Evolutionary conservation across 2,113 vertebrate genomes (phyloP).

Genomic region (Polypterus bichir): DNA sequence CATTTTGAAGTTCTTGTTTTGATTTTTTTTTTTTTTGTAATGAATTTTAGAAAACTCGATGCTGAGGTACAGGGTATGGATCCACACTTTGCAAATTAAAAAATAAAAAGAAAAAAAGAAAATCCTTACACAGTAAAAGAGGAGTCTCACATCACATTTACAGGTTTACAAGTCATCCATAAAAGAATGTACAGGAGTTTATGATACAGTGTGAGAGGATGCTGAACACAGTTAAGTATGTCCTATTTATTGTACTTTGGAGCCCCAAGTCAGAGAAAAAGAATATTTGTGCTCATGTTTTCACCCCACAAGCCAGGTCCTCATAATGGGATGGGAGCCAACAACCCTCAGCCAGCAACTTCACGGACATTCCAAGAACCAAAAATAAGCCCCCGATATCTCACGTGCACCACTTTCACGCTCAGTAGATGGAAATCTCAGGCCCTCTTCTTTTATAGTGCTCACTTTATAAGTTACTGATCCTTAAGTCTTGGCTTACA

Average conservation of each 20-base stretch:
- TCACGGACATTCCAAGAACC: not conserved
- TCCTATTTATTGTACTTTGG: slow-evolving; percentile 30
- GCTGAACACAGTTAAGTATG: slow-evolving; percentile 33
- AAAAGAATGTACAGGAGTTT: slow-evolving; percentile 61
- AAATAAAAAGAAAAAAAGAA: slow-evolving; percentile 67
- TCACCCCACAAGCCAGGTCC: not conserved
- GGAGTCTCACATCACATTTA: slow-evolving; percentile 79
- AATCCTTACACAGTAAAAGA: slow-evolving; percentile 81
- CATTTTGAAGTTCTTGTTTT: slow-evolving; percentile 19
- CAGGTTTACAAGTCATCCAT: slow-evolving; percentile 71
- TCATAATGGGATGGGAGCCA: not conserved
- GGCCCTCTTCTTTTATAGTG: too few relatives aligned
- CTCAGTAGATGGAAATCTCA: too few relatives aligned
- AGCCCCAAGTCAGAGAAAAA: not conserved
- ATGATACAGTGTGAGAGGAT: slow-evolving; percentile 33
- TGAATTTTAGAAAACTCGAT: slow-evolving; percentile 38
- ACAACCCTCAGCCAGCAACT: not conserved
- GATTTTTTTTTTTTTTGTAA: slow-evolving; percentile 14
- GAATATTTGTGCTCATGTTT: slow-evolving; percentile 9
- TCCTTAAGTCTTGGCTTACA: too few relatives aligned
- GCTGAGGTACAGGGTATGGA: slow-evolving; percentile 69
- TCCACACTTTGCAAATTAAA: slow-evolving; percentile 84
- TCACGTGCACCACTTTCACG: not conserved
- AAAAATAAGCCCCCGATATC: not conserved
- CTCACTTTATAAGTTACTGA: too few relatives aligned